Conservation (phyloP, 2,113 vertebrate genomes). For the Chloropsis cyanopogon region DNA sequence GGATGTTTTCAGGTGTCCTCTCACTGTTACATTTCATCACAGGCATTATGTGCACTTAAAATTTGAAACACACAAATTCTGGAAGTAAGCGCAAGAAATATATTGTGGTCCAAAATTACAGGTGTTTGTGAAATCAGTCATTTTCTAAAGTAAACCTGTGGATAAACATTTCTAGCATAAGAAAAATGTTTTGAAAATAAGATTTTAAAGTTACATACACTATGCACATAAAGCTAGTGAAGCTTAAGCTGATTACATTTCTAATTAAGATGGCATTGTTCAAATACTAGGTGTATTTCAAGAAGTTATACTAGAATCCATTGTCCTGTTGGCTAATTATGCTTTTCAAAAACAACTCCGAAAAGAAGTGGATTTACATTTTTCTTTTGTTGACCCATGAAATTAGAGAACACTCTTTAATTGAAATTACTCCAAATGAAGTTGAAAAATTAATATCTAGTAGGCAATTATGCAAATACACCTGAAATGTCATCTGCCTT, state of each 20-base stretch:
- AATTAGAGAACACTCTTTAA: background rate
- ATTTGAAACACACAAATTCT: background rate
- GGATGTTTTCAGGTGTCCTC: slow-evolving; percentile 70
- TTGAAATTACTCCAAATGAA: background rate
- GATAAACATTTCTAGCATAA: background rate
- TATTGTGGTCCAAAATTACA: background rate
- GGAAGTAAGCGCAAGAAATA: background rate
- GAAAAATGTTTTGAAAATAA: background rate
- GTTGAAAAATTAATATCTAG: background rate
- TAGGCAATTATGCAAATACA: slow-evolving; percentile 45
- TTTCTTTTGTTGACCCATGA: background rate
- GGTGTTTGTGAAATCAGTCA: background rate
- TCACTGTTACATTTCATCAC: slow-evolving; percentile 58
- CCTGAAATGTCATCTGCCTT: slow-evolving; percentile 72
- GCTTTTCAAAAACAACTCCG: background rate
- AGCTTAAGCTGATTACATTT: slow-evolving; percentile 65
- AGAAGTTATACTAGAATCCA: background rate
- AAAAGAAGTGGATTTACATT: background rate
- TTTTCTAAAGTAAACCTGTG: background rate
- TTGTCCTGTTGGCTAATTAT: background rate
- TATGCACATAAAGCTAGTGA: slow-evolving; percentile 74
- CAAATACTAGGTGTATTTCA: slow-evolving; percentile 57
- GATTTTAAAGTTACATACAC: background rate
- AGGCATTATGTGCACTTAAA: slow-evolving; percentile 76
- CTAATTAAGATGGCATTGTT: slow-evolving; percentile 67